Base-by-base conservation (phyloP, 2,797 vertebrate genomes). In the Gila robusta region DNA sequence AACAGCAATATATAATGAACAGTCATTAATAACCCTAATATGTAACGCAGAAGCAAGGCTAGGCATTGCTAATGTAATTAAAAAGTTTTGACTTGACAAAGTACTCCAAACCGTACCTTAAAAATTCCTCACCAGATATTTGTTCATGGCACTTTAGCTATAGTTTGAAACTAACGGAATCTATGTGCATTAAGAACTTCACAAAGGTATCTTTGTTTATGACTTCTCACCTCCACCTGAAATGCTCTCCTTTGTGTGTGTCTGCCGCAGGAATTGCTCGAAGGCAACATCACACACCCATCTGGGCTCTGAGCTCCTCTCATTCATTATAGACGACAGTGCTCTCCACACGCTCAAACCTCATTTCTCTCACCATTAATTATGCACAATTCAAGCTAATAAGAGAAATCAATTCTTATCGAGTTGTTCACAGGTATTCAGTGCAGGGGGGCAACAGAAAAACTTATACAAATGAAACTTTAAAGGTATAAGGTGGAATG, bases 271-370 rank as follows among this genome's bases (percentile, higher is more conserved):
- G 74, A 67, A 17, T 41, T 39, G n/a, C 56, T 66, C 41, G 1
- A 17, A 59, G n/a, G 64, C 28, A 41, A 72, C 69, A 28, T 54
- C 28, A 74, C 59, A 28, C 79, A 52, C 71, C 66, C 69, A 52
- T 73, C 71, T 86, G 81, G 44, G 77, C 66, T 23, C 21, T 56
- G 80, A 35, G 64, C 28, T 52, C 81, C 66, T 89, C 82, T 89
- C 82, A 74, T 87, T 77, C 69, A 89, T 89, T 86, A 89, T 89
- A 79, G 37, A 89, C 86, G 32, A 77, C 59, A 70, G 77, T 81
- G 77, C 49, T 87, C 83, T 82, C 69, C 21, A 7, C 73, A 82
- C 23, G 14, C 78, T 49, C 62, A 82, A 72, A 77, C 74, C 64
- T 67, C 81, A 74, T 86, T 87, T 52, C 70, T 77, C 78, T 82